A percentile compares a stretch with the other conserved stretches of the same genome.
phyloP scores from a whole-genome alignment of 2,888 invertebrate species.

The Platycheirus albimanus region DNA sequence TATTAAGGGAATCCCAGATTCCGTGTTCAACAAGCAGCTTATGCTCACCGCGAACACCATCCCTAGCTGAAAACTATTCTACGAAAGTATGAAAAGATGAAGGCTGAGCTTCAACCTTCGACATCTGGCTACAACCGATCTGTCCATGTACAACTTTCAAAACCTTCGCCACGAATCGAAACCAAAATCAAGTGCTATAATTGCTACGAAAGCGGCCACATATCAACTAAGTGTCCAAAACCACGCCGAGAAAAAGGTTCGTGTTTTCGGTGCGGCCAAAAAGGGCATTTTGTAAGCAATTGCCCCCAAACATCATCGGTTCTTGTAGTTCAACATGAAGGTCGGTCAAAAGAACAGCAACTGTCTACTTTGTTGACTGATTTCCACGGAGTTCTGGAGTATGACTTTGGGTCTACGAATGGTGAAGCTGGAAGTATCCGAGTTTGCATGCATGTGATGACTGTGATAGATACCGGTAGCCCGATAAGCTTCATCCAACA shows the following conservation, averaged over 20 bases:
- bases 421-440: too few species aligned
- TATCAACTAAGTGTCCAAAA: slow-evolving; percentile 18
- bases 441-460: too few species aligned
- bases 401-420: too few species aligned
- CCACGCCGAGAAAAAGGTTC: slow-evolving; percentile 31
- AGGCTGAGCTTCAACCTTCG: slow-evolving; percentile 18
- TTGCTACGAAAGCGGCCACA: slow-evolving; percentile 34
- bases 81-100: slow-evolving; percentile 35
- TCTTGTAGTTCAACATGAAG: neutral
- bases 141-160: neutral
- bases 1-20: slow-evolving; percentile 20
- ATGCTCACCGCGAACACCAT: slow-evolving; percentile 33
- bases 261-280: slow-evolving; percentile 36
- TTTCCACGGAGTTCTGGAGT: too few species aligned
- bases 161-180: neutral
- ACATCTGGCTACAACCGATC: neutral
- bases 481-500: too few species aligned
- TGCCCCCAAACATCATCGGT: slow-evolving; percentile 30
- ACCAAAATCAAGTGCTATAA: slow-evolving; percentile 24
- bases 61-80: slow-evolving; percentile 10
- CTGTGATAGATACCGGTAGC: too few species aligned
- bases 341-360: neutral
- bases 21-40: slow-evolving; percentile 29
- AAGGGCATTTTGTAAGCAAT: slow-evolving; percentile 22
- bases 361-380: too few species aligned